A percentile compares a stretch with the other conserved stretches of the same genome.
Evolutionary conservation across 2,797 vertebrate genomes (phyloP).

Genomic region (Pseudomugil tenellus): DNA sequence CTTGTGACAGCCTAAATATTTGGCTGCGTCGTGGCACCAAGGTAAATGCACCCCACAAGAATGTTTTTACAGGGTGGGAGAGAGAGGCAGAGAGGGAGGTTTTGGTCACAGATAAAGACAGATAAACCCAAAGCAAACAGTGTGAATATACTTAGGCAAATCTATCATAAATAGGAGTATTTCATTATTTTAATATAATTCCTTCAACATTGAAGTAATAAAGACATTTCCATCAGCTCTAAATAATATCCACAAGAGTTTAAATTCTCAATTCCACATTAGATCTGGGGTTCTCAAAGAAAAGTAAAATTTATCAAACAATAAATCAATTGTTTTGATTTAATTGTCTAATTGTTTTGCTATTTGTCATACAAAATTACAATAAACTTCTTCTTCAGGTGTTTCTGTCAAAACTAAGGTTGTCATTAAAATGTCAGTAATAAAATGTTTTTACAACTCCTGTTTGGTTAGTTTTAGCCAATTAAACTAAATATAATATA

Average conservation of each 20-base stretch:
- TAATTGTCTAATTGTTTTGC: neutral
- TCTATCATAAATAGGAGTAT: neutral
- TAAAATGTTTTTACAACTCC: neutral
- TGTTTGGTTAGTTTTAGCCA: neutral
- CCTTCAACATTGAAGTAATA: neutral
- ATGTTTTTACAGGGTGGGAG: slow-evolving; percentile 74
- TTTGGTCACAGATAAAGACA: slow-evolving; percentile 40
- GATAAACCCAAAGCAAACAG: slow-evolving; percentile 32
- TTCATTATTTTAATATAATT: neutral
- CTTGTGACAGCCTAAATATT: slow-evolving; percentile 81
- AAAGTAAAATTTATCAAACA: neutral
- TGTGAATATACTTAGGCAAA: slow-evolving; percentile 20
- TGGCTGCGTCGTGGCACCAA: slow-evolving; percentile 76
- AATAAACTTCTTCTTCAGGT: neutral
- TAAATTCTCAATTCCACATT: too few relatives aligned
- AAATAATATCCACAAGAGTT: too few relatives aligned
- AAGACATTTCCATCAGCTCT: neutral
- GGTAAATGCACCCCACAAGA: slow-evolving; percentile 77
- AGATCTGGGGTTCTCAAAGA: too few relatives aligned
- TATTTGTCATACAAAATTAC: neutral
- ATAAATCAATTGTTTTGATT: neutral
- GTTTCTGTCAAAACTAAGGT: neutral
- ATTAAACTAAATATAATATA: neutral
- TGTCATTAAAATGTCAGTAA: too few relatives aligned
- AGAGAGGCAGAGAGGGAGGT: slow-evolving; percentile 29